phyloP scores from a whole-genome alignment of 1,140 invertebrate genomes.

The Lanistes nyassanus region DNA sequence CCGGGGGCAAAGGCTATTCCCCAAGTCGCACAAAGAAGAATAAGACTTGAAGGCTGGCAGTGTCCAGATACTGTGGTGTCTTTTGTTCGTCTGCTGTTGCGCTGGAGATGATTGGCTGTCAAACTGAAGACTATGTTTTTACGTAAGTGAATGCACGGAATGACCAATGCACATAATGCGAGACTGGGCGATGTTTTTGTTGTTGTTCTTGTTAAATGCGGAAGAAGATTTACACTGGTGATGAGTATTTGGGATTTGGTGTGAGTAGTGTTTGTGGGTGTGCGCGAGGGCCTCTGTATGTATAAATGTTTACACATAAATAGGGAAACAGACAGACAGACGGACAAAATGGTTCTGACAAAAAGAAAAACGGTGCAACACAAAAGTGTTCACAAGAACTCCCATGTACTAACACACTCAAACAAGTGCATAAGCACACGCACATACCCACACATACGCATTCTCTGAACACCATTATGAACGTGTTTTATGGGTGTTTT shows the following conservation, averaged over 20 bases:
- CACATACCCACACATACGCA: neutral
- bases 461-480: neutral
- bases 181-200: no score
- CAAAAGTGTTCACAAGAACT: neutral
- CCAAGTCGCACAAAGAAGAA: neutral
- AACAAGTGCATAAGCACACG: neutral
- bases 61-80: neutral
- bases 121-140: neutral
- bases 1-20: constrained; percentile 13
- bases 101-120: neutral
- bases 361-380: neutral
- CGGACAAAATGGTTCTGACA: neutral
- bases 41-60: neutral
- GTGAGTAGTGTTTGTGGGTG: constrained; percentile 1
- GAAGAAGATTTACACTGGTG: no score
- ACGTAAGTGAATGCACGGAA: neutral
- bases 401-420: neutral
- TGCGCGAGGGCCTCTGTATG: neutral
- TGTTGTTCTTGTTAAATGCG: no score
- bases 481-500: no score
- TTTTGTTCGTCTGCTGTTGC: neutral
- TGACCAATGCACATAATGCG: neutral
- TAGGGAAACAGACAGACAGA: neutral
- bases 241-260: neutral
- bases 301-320: neutral